A percentile compares a stretch with the other conserved stretches of the same genome.
These are phyloP conservation scores for Drosophila silvestris DNA, from an alignment of 2,888 invertebrate genomes.

Conservation along the genomic window DNA sequence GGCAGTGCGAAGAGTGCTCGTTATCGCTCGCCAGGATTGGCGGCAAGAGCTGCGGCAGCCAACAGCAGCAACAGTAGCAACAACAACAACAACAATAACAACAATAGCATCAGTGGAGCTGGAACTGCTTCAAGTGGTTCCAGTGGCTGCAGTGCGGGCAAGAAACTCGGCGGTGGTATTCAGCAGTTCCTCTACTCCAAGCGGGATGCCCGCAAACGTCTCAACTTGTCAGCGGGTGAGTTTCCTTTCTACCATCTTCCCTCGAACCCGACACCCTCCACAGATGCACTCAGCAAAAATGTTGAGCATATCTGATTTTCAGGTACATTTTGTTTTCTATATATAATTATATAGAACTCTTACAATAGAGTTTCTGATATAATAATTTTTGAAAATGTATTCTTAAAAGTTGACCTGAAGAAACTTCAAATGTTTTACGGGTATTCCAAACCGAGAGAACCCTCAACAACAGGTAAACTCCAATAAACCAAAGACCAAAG, in stretches of 20 bases:
- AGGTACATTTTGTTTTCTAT: background rate
- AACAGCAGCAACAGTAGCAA: conserved; percentile 82
- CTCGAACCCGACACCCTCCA: background rate
- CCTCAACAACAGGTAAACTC: background rate
- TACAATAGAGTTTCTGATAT: background rate
- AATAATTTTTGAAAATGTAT: background rate
- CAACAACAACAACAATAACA: conserved; percentile 75
- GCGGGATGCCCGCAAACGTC: conserved; percentile 86
- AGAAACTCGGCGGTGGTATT: conserved; percentile 89
- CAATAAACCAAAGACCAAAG: background rate
- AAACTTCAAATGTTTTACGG: background rate
- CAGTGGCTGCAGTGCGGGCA: conserved; percentile 85
- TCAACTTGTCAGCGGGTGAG: conserved; percentile 87
- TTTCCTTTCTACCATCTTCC: conserved; percentile 16
- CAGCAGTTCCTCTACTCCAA: conserved; percentile 88
- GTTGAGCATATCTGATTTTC: background rate
- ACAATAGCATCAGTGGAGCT: conserved; percentile 59
- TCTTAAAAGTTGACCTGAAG: background rate
- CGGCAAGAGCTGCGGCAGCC: conserved; percentile 85
- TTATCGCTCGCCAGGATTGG: conserved; percentile 91
- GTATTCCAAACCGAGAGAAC: background rate
- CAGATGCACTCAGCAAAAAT: background rate
- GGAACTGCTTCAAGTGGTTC: conserved; percentile 16
- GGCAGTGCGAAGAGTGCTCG: conserved; percentile 93
- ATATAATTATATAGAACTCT: background rate